Percentiles rank a stretch among this genome's conserved stretches.
Conservation (phyloP, 2,797 vertebrate genomes). For the Enteromius argenteus region DNA sequence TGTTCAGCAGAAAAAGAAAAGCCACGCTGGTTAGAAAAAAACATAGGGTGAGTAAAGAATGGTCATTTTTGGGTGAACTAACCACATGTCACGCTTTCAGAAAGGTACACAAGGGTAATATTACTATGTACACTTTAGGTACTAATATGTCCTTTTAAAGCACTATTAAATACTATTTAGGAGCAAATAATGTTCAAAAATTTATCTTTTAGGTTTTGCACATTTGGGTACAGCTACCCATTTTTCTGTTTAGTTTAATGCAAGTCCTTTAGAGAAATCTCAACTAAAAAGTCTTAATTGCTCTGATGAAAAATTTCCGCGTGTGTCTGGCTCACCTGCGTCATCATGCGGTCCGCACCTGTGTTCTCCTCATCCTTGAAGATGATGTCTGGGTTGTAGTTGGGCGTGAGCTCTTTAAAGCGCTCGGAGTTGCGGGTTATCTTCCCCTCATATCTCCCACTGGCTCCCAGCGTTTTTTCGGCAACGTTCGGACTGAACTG, state of each 20-base stretch:
- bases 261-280: neutral
- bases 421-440: conserved; percentile 91
- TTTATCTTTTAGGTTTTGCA: neutral
- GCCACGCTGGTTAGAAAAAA: neutral
- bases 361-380: conserved; percentile 99
- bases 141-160: neutral
- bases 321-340: conserved; percentile 81
- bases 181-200: neutral
- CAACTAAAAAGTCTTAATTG: no score
- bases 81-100: neutral
- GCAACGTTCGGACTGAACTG: conserved; percentile 96
- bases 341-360: conserved; percentile 92
- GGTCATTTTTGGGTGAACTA: neutral
- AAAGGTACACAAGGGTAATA: neutral
- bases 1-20: neutral
- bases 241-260: neutral
- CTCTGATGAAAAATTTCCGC: neutral
- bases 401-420: conserved; percentile 94
- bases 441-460: conserved; percentile 93
- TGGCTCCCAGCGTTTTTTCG: conserved; percentile 93
- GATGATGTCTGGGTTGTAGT: conserved; percentile 98
- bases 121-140: neutral
- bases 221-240: neutral
- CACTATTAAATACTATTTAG: neutral
- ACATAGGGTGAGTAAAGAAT: neutral